phyloP scores from a whole-genome alignment of 2,888 invertebrate genomes.

The Drosophila monieri region DNA sequence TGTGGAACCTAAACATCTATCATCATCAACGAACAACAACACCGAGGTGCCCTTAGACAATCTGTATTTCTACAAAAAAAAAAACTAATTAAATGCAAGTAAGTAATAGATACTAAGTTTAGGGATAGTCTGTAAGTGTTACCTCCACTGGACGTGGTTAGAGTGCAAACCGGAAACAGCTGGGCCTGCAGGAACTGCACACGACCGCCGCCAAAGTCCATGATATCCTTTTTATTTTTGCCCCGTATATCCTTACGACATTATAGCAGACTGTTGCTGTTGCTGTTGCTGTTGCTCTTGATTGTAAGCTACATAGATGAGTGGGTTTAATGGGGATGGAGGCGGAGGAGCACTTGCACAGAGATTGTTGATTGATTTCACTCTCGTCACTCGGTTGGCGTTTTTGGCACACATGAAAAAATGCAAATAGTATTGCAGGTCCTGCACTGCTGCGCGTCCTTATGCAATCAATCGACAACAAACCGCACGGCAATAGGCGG shows the following conservation, averaged over 20 bases:
- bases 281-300: background rate
- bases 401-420: slow-evolving; percentile 51
- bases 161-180: slow-evolving; percentile 83
- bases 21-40: slow-evolving; percentile 27
- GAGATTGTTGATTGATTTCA: slow-evolving; percentile 29
- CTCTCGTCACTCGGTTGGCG: slow-evolving; percentile 22
- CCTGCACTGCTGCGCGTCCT: background rate
- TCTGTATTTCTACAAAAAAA: slow-evolving; percentile 38
- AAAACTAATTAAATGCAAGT: slow-evolving; percentile 40
- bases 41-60: slow-evolving; percentile 58
- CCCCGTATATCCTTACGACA: slow-evolving; percentile 18
- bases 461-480: slow-evolving; percentile 23
- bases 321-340: background rate
- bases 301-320: background rate
- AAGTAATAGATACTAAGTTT: slow-evolving; percentile 11
- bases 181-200: slow-evolving; percentile 84
- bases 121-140: slow-evolving; percentile 30
- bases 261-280: slow-evolving; percentile 4
- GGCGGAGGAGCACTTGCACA: slow-evolving; percentile 10
- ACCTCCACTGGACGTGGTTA: slow-evolving; percentile 79
- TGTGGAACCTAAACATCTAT: slow-evolving; percentile 3
- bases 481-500: background rate
- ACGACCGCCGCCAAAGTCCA: slow-evolving; percentile 78
- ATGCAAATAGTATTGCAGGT: slow-evolving; percentile 29
- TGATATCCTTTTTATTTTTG: slow-evolving; percentile 16